Evolutionary conservation across 2,888 invertebrate genomes (phyloP).

Genomic region (Metopia argyrocephala): DNA sequence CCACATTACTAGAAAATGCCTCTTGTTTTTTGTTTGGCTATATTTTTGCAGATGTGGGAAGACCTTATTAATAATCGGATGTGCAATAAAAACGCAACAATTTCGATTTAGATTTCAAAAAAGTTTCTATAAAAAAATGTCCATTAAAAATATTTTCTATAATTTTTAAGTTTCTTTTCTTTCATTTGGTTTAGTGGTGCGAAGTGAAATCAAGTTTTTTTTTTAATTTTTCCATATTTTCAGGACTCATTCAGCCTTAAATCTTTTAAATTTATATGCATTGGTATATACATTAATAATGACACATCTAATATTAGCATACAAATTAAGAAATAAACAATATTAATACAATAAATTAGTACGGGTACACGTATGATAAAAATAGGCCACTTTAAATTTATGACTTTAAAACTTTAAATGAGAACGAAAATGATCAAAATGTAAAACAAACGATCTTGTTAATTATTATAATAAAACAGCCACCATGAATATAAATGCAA

Average conservation of each 20-base stretch:
- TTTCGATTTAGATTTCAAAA: too few species aligned
- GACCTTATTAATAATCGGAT: too few species aligned
- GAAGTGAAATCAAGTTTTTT: too few species aligned
- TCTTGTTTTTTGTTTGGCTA: too few species aligned
- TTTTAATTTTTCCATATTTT: neutral
- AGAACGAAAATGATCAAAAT: slow-evolving; percentile 24
- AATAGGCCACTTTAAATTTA: neutral
- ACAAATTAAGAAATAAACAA: slow-evolving; percentile 53
- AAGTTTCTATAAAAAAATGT: too few species aligned
- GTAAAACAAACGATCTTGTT: slow-evolving; percentile 53
- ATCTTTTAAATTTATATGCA: neutral
- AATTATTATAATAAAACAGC: slow-evolving; percentile 56
- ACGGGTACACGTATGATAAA: neutral
- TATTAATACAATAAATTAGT: slow-evolving; percentile 37
- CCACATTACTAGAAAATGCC: too few species aligned
- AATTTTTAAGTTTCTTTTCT: too few species aligned
- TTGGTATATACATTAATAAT: neutral
- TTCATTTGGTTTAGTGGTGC: too few species aligned
- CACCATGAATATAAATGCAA: slow-evolving; percentile 46
- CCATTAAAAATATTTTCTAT: too few species aligned
- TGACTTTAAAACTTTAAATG: slow-evolving; percentile 24
- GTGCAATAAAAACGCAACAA: too few species aligned
- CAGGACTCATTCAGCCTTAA: neutral
- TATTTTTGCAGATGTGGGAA: too few species aligned
- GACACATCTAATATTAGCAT: slow-evolving; percentile 28